phyloP scores from a whole-genome alignment of 2,888 invertebrate genomes.

The Meandrusa payeni region DNA sequence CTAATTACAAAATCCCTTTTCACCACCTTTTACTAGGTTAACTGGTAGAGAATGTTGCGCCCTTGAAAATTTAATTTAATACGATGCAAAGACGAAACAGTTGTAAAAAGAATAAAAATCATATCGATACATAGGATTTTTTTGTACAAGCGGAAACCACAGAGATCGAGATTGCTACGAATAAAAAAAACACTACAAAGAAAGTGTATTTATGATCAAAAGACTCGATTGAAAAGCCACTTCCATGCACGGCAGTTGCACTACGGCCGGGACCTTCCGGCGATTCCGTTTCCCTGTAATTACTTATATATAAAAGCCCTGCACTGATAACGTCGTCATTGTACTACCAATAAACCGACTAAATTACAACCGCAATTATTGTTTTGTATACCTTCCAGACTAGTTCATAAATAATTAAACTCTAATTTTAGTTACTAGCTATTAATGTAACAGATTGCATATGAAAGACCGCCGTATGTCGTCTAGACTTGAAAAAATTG shows the following conservation, averaged over 20 bases:
- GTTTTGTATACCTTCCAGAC: conserved; percentile 23
- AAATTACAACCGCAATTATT: conserved; percentile 33
- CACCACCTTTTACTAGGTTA: too few species aligned
- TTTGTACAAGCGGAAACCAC: conserved; percentile 45
- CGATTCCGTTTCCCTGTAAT: conserved; percentile 52
- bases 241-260: conserved; percentile 45
- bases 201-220: conserved; percentile 50
- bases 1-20: too few species aligned
- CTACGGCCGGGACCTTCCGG: conserved; percentile 47
- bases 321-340: conserved; percentile 44
- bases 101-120: too few species aligned
- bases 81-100: too few species aligned
- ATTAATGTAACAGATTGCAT: conserved; percentile 27
- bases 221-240: conserved; percentile 41
- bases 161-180: conserved; percentile 49
- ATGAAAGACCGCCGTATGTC: conserved; percentile 25
- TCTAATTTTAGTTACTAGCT: conserved; percentile 32
- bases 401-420: conserved; percentile 28
- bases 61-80: too few species aligned
- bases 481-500: background rate
- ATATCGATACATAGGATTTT: conserved; percentile 26
- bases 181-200: conserved; percentile 48
- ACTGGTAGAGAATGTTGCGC: too few species aligned
- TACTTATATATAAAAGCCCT: conserved; percentile 49
- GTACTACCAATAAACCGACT: conserved; percentile 39